Conservation (phyloP, 2,797 vertebrate species). For the Anas georgica region DNA sequence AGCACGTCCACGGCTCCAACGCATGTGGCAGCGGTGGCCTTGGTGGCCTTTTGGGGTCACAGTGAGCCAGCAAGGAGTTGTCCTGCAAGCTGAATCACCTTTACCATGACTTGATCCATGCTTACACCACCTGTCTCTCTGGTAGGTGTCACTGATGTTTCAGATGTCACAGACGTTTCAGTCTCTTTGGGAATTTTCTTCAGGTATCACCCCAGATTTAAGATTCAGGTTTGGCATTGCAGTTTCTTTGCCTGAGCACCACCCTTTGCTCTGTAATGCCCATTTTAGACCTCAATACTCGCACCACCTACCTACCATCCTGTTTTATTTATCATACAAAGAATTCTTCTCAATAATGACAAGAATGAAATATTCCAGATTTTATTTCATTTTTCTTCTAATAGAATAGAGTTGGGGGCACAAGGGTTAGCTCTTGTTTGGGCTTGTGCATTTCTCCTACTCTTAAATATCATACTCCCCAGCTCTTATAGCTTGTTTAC, state of each 20-base stretch:
- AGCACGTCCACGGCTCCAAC: background rate
- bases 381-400: background rate
- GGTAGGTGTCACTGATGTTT: background rate
- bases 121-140: background rate
- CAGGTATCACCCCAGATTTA: background rate
- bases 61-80: background rate
- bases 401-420: background rate
- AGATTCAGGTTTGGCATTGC: background rate
- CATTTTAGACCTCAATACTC: background rate
- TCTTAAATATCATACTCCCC: background rate
- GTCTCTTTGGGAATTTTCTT: background rate
- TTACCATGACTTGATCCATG: background rate
- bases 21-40: background rate
- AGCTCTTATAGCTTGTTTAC: conserved; percentile 13
- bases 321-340: background rate
- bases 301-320: background rate
- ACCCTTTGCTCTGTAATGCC: background rate
- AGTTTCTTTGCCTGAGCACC: background rate
- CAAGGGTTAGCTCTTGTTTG: background rate
- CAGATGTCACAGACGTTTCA: background rate
- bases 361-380: background rate
- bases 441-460: background rate
- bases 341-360: background rate
- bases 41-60: background rate
- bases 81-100: background rate